Evolutionary conservation across 2,113 vertebrate species (phyloP), one percentile per base, ranked within the genome.

Genomic region (Ariopsis seemanni): DNA sequence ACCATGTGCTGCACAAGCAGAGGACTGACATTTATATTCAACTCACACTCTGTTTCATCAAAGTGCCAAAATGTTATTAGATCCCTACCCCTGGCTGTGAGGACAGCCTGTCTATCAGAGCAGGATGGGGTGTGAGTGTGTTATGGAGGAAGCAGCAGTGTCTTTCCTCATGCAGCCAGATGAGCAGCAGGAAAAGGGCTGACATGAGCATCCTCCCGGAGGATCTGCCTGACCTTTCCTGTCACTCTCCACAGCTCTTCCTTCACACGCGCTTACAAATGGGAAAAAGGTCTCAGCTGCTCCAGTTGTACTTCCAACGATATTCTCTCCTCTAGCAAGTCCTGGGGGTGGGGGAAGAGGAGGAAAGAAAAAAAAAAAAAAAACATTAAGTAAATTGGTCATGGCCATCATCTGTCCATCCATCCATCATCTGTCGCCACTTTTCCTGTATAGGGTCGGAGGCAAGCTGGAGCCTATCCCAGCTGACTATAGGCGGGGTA

Each of bases 251-350:
- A 96, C 94, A 95, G 89, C 93, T 34, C 79, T 82, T 91, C 74
- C 87, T 55, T 86, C 90, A 79, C 57, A 93, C 89, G 93, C 93
- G 93, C 93, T 97, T 98, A 99, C 93, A 99, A 34, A 94, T 99
- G 98, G 92, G 98, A 99, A 94, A 99, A 99, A 25, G 98, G 98
- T 94, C 98, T 96, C 92, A 99, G 98, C 93, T 99, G 98, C 95
- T 99, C 98, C 96, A 99, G 96, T 95, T 99, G 98, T 85, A 99
- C 98, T 94, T 99, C 98, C 94, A 99, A 94, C 89, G 98, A 99
- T 95, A 99, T 99, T 94, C 98, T 97, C 94, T 99, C 98, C 91
- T 99, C 98, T 86, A 99, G 97, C 93, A 99, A 95, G 94, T 99
- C 98, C 98, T 99, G 92, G 34, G 34, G 2, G 34, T 42, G 34